Evolutionary conservation across 2,888 invertebrate genomes (phyloP), one percentile per base, ranked within the genome.

Genomic region (Aplocera efformata): DNA sequence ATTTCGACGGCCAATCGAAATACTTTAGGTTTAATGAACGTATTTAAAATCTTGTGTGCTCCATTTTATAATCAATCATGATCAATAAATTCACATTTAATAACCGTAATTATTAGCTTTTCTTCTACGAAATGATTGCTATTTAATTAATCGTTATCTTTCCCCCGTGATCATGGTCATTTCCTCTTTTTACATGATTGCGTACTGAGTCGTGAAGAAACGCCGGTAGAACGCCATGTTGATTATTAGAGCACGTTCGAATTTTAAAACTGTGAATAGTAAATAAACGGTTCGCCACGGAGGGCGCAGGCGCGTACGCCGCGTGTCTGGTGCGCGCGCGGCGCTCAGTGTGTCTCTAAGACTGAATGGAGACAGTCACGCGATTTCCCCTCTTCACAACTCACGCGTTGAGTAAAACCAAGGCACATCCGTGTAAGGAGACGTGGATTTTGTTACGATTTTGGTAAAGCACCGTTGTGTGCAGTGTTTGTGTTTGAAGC

Each of bases 181-280:
- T 46, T 58, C 50, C 52, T 47, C 48, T 56, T 53, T 50, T 56
- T 55, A 52, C 42, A 41, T 39, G 52, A 49, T 50, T 60, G 52
- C 56, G 49, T 51, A 50, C 43, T 54, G 56, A 54, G 46, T 58
- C 61, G 51, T 67, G 63, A 63, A 66, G 62, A 55, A 62, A 58
- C 52, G 46, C 53, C 46, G 53, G 55, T 54, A 63, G 62, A 75
- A 66, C 63, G 67, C 67, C 67, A 69, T 74, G 77, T 72, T 79
- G 75, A 75, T 80, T 81, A 82, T 71, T 79, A 67, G 75, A 82
- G 72, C 78, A 79, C 77, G 76, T 76, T 82, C 62, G 73, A 70
- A 78, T 73, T 82, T 81, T 72, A 72, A 60, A 84, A 82, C 73
- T 74, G 75, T 77, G 79, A 79, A 80, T 81, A 79, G 81, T 83